phyloP scores from a whole-genome alignment of 2,113 vertebrate genomes.

The Chroicocephalus ridibundus region DNA sequence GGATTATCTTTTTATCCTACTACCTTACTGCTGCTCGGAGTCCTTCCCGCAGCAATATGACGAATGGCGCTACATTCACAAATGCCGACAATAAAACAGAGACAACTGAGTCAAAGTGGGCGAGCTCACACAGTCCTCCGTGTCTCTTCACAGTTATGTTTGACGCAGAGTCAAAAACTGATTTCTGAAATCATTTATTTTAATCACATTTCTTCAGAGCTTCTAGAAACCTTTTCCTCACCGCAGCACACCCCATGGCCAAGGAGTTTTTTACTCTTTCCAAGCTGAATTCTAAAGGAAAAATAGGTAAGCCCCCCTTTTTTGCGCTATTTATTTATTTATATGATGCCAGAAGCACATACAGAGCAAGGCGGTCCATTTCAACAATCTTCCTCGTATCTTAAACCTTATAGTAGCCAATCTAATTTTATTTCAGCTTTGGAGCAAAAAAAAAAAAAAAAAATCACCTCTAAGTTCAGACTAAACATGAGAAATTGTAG shows the following conservation, averaged over 20 bases:
- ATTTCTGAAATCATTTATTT: background rate
- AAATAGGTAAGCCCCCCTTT: background rate
- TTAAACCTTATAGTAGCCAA: background rate
- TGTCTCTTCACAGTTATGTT: background rate
- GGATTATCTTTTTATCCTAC: background rate
- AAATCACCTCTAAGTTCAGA: background rate
- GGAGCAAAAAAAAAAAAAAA: background rate
- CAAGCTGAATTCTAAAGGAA: background rate
- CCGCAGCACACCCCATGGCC: fast-evolving
- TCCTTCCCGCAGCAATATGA: background rate
- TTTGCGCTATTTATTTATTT: background rate
- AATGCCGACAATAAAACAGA: background rate
- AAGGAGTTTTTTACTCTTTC: background rate
- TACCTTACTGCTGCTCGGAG: background rate
- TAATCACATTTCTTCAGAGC: background rate
- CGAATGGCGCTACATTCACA: background rate
- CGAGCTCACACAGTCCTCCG: fast-evolving
- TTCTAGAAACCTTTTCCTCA: background rate
- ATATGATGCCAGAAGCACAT: background rate
- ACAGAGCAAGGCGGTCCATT: background rate
- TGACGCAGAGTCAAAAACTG: background rate
- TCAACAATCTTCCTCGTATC: background rate
- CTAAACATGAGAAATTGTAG: constrained; percentile 15
- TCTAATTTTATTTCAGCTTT: background rate
- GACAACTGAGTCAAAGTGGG: background rate